Conservation (phyloP, 1,140 invertebrate genomes). For the Ridgeia piscesae region DNA sequence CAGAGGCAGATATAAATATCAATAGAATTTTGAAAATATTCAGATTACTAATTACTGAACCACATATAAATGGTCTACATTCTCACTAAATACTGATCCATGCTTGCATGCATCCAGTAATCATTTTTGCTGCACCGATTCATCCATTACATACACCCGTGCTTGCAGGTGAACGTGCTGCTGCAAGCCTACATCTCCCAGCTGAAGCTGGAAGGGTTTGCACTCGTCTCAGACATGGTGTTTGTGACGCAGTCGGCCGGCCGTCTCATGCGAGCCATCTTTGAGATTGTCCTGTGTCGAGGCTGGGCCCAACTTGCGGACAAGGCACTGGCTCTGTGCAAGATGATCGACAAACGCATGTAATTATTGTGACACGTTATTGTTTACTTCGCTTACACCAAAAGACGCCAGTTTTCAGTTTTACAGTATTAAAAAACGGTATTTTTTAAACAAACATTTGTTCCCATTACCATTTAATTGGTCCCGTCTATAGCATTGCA, state of each 20-base stretch:
- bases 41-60: too few relatives aligned
- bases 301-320: slow-evolving; percentile 97
- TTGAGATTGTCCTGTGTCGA: slow-evolving; percentile 84
- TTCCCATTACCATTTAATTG: too few relatives aligned
- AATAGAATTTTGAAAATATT: too few relatives aligned
- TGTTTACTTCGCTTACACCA: too few relatives aligned
- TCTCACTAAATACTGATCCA: too few relatives aligned
- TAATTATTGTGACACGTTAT: slow-evolving; percentile 43
- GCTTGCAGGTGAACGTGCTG: slow-evolving; percentile 76
- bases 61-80: too few relatives aligned
- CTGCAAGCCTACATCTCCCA: slow-evolving; percentile 98
- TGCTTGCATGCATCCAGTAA: not conserved
- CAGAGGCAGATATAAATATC: too few relatives aligned
- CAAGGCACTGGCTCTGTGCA: slow-evolving; percentile 94
- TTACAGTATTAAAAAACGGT: too few relatives aligned
- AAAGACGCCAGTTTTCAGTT: too few relatives aligned
- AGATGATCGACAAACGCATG: slow-evolving; percentile 98
- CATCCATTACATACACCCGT: not conserved
- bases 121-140: slow-evolving; percentile 12
- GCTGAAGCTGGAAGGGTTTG: slow-evolving; percentile 67
- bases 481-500: too few relatives aligned
- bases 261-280: slow-evolving; percentile 92
- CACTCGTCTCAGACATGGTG: slow-evolving; percentile 94
- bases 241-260: slow-evolving; percentile 98
- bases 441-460: too few relatives aligned